Base-by-base conservation (phyloP, 1,140 invertebrate genomes). In the Caenorhabditis briggsae region DNA sequence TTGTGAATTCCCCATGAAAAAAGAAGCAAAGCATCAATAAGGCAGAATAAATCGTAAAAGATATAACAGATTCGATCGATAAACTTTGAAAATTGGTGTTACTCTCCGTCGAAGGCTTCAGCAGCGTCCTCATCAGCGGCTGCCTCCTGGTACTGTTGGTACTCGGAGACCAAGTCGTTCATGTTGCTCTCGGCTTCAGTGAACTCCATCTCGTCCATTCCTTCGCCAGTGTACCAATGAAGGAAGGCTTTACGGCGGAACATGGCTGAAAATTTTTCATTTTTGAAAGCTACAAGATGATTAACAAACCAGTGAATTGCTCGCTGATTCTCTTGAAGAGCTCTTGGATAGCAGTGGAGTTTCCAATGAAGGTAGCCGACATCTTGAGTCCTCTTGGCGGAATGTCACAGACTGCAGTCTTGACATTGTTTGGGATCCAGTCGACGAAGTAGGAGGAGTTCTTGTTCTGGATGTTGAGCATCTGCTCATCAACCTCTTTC, bases 201-300 rank as follows among this genome's bases (percentile, higher is more conserved):
- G 92, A 95, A 95, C 92, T 95, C 94, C 94, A 94, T 94, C 89
- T 94, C 94, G 88, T 94, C 93, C 94, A 94, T 94, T 55, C 93
- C 93, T 88, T 93, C 93, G 16, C 93, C 93, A 18, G 93, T 95
- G 95, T 96, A 95, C 96, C 96, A 97, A 94, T 97, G 96, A 85
- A 97, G 94, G 95, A 97, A 97, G 92, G 96, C 89, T 94, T 96
- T 96, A 91, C 96, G 94, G 90, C 96, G 95, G 94, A 97, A 97
- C 96, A 97, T 96, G 83, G 96, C 93, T 88, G 46, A 33, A 87
- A 78, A 78, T 53, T 11, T 12, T 5, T 53, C 9, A 53, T 53
- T 53, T 12, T 53, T 53, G 5, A 12, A 53, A 53, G 18, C 33
- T 33, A 74, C 20, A 25, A 23, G 11, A 14, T 16, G 56, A 48